A percentile compares a stretch with the other conserved stretches of the same genome.
phyloP scores from a whole-genome alignment of 1,140 invertebrate species.

The Drosophila arawakana region DNA sequence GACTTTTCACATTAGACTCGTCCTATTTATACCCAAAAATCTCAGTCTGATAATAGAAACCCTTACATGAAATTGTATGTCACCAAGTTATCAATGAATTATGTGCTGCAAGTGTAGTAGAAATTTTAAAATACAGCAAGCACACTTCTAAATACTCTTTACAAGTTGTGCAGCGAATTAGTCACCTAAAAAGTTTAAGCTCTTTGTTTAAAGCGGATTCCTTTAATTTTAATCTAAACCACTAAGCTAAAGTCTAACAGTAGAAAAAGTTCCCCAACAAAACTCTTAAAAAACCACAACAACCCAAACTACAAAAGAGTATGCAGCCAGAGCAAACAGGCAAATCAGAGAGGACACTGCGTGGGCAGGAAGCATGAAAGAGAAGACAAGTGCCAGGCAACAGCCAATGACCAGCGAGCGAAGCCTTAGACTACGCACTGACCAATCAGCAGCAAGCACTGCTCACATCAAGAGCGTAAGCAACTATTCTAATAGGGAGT shows the following conservation, averaged over 20 bases:
- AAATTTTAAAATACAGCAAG: neutral
- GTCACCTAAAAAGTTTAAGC: no score
- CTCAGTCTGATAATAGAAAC: conserved; percentile 25
- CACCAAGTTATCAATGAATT: conserved; percentile 43
- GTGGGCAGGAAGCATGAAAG: conserved; percentile 34
- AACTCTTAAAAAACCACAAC: neutral
- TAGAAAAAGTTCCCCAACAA: neutral
- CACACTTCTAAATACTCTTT: conserved; percentile 1
- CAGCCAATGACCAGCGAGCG: conserved; percentile 57
- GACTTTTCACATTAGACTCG: conserved; percentile 26
- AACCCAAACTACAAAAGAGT: neutral
- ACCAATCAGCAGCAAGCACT: conserved; percentile 50
- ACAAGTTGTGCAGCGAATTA: neutral
- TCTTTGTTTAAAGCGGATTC: no score
- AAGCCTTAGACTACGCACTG: conserved; percentile 13
- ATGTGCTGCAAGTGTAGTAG: neutral
- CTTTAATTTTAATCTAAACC: no score
- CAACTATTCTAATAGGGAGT: neutral
- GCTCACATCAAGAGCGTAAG: conserved; percentile 9
- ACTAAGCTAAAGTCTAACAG: no score
- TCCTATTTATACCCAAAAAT: conserved; percentile 66
- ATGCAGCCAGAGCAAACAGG: conserved; percentile 49
- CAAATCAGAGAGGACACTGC: conserved; percentile 20
- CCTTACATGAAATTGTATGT: conserved; percentile 52
- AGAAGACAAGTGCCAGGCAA: neutral